Base-by-base conservation (phyloP, 2,113 vertebrate genomes). In the Diglossa brunneiventris region DNA sequence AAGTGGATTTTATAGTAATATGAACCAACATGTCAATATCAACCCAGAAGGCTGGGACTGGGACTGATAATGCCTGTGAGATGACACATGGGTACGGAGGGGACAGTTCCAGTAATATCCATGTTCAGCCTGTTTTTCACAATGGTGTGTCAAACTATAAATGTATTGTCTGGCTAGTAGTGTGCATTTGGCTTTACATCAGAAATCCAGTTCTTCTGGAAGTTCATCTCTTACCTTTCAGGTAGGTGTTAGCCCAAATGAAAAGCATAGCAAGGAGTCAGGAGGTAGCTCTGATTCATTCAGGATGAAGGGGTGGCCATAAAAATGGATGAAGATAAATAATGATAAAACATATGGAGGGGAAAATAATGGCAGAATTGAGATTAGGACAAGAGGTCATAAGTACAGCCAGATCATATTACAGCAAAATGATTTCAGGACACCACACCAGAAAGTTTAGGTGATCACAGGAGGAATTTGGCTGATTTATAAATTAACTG, bases 401-500 rank as follows among this genome's bases (percentile, higher is more conserved):
- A 92, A 89, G 42, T 78, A 63, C 39, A 84, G 19, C 5, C 35
- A 63, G 83, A 70, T 89, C 64, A 61, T 44, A 35, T 93, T 77
- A 39, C 76, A 76, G 17, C 11, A 74, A 79, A 86, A 67, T 58
- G 2, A 44, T 80, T 87, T 83, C 83, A 80, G 64, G 39, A 90
- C 33, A 67, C 9, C 17, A 23, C 35, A 86, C 23, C 35, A 77
- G 64, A 67, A 90, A 58, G 23, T 77, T 88, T 50, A 55, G 42
- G 46, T 77, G 82, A 91, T 74, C 80, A 66, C 16, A 52, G 52
- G 28, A 95, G 53, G 7, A 90, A 88, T 64, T 72, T 46, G 28
- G 18, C 28, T 93, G 59, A 80, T 87, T 88, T 95, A 88, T 89
- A 90, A 77, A 90, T 88, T 70, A 90, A 13, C 39, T 69, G 90